Percentiles rank a stretch among this genome's conserved stretches.
phyloP scores from a whole-genome alignment of 2,888 invertebrate genomes.

The Drosophila suboccidentalis region DNA sequence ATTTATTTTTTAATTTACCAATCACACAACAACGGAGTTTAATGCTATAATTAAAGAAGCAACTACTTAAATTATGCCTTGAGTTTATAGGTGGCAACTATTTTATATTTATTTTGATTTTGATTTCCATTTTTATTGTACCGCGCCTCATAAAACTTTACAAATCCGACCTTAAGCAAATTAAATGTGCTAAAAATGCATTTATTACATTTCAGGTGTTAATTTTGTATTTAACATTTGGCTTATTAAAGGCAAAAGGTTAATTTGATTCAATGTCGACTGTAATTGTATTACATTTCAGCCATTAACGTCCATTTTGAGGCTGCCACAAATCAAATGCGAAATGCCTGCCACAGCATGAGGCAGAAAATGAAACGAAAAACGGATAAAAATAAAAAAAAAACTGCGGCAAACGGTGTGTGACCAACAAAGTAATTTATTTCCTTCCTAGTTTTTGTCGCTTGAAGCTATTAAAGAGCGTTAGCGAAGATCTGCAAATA shows the following conservation, averaged over 20 bases:
- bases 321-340: slow-evolving; percentile 65
- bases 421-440: slow-evolving; percentile 70
- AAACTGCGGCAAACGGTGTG: slow-evolving; percentile 50
- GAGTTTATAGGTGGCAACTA: slow-evolving; percentile 10
- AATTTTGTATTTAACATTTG: slow-evolving; percentile 35
- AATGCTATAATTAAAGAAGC: slow-evolving; percentile 35
- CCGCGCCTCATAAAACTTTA: slow-evolving; percentile 61
- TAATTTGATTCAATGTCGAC: slow-evolving; percentile 65
- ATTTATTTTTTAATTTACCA: slow-evolving; percentile 31
- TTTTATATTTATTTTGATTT: slow-evolving; percentile 4
- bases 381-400: slow-evolving; percentile 31
- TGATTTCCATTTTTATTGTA: slow-evolving; percentile 6
- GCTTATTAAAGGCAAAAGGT: slow-evolving; percentile 27
- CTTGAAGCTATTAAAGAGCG: slow-evolving; percentile 69
- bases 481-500: slow-evolving; percentile 59
- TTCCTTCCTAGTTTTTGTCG: slow-evolving; percentile 78
- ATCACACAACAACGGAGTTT: slow-evolving; percentile 19
- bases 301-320: slow-evolving; percentile 42
- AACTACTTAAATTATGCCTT: slow-evolving; percentile 39
- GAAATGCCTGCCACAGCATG: slow-evolving; percentile 29
- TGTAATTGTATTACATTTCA: slow-evolving; percentile 45
- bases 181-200: slow-evolving; percentile 61
- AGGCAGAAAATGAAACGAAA: slow-evolving; percentile 31
- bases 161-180: slow-evolving; percentile 62
- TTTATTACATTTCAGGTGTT: slow-evolving; percentile 56